phyloP scores from a whole-genome alignment of 92 coral and sea anemone genomes.

The Epizoanthus ramosus region DNA sequence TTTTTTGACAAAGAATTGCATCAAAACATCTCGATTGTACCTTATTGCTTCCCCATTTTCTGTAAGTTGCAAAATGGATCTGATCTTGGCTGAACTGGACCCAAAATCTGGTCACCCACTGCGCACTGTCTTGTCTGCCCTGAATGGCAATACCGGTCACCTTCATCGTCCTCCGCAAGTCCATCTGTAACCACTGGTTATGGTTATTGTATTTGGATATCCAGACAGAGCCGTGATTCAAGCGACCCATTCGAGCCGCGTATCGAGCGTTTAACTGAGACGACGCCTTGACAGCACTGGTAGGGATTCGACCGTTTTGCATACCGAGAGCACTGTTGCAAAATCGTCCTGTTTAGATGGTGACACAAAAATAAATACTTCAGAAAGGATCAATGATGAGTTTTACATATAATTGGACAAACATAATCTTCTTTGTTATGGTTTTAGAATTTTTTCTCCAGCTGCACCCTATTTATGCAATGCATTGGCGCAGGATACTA shows the following conservation, averaged over 20 bases:
- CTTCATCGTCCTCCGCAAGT: slow-evolving; percentile 55
- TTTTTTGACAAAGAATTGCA: too few relatives aligned
- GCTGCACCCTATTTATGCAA: too few relatives aligned
- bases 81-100: slow-evolving; percentile 63
- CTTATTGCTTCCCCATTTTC: slow-evolving; percentile 51
- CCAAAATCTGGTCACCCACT: slow-evolving; percentile 58
- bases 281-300: slow-evolving; percentile 16
- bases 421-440: too few relatives aligned
- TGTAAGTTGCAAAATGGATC: slow-evolving; percentile 47
- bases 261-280: background rate
- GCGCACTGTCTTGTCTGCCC: slow-evolving; percentile 40
- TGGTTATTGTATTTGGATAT: slow-evolving; percentile 41
- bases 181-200: slow-evolving; percentile 49
- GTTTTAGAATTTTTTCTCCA: too few relatives aligned
- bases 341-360: slow-evolving; percentile 16
- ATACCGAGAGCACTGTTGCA: slow-evolving; percentile 24
- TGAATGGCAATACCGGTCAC: slow-evolving; percentile 64
- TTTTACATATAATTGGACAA: background rate
- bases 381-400: background rate
- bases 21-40: slow-evolving; percentile 10
- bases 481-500: too few relatives aligned
- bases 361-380: background rate
- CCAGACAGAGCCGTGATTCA: slow-evolving; percentile 45
- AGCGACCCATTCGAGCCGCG: slow-evolving; percentile 31
- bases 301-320: slow-evolving; percentile 19